Evolutionary conservation across 2,797 vertebrate genomes (phyloP).

Genomic region (Brachyalestes nurse): DNA sequence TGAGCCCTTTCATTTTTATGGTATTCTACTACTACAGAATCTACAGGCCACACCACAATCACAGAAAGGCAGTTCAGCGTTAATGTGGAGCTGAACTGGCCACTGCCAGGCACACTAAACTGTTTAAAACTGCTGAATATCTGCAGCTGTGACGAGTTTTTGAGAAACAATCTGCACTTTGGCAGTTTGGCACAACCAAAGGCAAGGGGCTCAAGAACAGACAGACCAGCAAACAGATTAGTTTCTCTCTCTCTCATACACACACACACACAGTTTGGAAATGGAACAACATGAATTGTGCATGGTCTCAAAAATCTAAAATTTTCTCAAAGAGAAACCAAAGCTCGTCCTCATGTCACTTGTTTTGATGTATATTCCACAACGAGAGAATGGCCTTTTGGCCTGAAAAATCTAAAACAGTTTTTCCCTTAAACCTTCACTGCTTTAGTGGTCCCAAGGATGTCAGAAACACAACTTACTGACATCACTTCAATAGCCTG

Average conservation of each 20-base stretch:
- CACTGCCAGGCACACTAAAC: slow-evolving; percentile 13
- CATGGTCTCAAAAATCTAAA: background rate
- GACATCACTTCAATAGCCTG: background rate
- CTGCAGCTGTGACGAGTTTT: background rate
- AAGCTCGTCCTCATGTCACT: background rate
- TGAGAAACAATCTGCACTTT: slow-evolving; percentile 17
- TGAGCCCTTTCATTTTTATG: slow-evolving; percentile 51
- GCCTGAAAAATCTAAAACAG: background rate
- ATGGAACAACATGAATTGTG: background rate
- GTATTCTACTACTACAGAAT: slow-evolving; percentile 8
- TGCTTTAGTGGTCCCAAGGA: slow-evolving; percentile 24
- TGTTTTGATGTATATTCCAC: background rate
- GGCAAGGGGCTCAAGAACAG: background rate
- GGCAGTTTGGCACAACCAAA: slow-evolving; percentile 52
- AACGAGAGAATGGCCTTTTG: background rate
- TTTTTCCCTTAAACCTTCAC: slow-evolving; percentile 7
- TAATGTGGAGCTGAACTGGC: background rate
- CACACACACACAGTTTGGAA: background rate
- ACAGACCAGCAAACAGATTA: background rate
- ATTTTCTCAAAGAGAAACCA: background rate
- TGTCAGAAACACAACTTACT: background rate
- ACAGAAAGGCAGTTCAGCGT: background rate
- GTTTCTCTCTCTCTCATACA: background rate
- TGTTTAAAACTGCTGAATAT: slow-evolving; percentile 7
- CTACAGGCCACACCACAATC: background rate